Base-by-base conservation (phyloP, 2,797 vertebrate species). In the Lithobates sylvaticus region DNA sequence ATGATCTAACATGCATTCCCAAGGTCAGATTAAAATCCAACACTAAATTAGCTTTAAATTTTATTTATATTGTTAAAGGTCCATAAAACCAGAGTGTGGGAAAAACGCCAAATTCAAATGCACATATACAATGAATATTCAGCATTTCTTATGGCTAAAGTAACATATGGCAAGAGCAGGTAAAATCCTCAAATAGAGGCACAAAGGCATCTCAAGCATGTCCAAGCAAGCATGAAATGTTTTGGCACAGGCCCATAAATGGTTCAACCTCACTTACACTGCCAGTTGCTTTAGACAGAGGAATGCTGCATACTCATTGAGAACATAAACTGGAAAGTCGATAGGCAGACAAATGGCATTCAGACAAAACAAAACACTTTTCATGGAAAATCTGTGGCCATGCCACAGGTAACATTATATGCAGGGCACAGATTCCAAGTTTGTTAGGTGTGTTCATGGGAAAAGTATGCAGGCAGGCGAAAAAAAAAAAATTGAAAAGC, bases 301-400 rank as follows among this genome's bases (percentile, higher is more conserved):
- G 86, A 87, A 87, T 87, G 81, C 78, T 83, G 69, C 81, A 73
- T 47, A 68, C 58, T 18, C 32, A 58, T 58, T 74, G n/a, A 34
- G 79, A 84, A 84, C 76, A 79, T 83, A 87, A 87, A 79, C 58
- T 78, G 68, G 81, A 87, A 83, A 87, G 61, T 73, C 36, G 86
- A 87, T 87, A 83, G 86, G 86, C 81, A 74, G 81, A 84, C 86
- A 87, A 87, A 87, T 87, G 86, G 81, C 69, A 73, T 87, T 84
- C 76, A 87, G 86, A 84, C 86, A 87, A 74, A 87, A 79, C 81
- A 84, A 74, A 65, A 72, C 34, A 83, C 39, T 80, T 58, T 85
- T 87, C 81, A 87, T 74, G 76, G 80, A 76, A 83, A 84, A 42
- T 84, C 75, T 34, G 29, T 50, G 47, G 71, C 78, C 61, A 47